Percentiles rank a stretch among this genome's conserved stretches.
These are phyloP conservation scores for Corydoras sp. DNA, from an alignment of 2,113 vertebrate genomes.

Conservation along the genomic window DNA sequence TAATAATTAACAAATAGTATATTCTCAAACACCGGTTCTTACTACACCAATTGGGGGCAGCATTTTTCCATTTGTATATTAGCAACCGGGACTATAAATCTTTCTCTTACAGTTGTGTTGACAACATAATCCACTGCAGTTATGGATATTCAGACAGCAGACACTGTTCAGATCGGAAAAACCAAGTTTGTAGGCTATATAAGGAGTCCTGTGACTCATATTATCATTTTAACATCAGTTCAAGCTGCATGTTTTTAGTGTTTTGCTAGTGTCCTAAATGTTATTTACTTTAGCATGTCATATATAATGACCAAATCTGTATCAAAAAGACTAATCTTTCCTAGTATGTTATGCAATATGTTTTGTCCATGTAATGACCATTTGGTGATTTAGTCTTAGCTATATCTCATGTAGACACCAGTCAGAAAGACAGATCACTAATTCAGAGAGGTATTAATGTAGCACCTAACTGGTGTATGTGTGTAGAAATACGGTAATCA, in stretches of 20 bases:
- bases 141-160: constrained; percentile 43
- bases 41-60: constrained; percentile 39
- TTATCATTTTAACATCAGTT: constrained; percentile 20
- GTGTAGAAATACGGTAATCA: constrained; percentile 15
- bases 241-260: constrained; percentile 22
- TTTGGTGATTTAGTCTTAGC: constrained; percentile 24
- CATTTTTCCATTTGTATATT: constrained; percentile 4
- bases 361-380: constrained; percentile 25
- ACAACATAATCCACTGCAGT: constrained; percentile 43
- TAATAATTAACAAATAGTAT: too few species aligned
- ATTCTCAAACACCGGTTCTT: neutral
- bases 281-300: constrained; percentile 11
- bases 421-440: too few species aligned
- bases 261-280: constrained; percentile 10
- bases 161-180: constrained; percentile 32
- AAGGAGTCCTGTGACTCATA: constrained; percentile 18
- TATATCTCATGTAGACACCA: neutral
- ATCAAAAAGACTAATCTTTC: constrained; percentile 15
- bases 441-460: too few species aligned
- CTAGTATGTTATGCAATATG: constrained; percentile 33
- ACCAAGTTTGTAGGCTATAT: constrained; percentile 23
- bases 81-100: constrained; percentile 14
- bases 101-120: constrained; percentile 38
- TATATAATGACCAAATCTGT: constrained; percentile 21
- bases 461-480: constrained; percentile 5